Evolutionary conservation across 2,797 vertebrate genomes (phyloP), one percentile per base, ranked within the genome.

Genomic region (Jordanella pulchra): DNA sequence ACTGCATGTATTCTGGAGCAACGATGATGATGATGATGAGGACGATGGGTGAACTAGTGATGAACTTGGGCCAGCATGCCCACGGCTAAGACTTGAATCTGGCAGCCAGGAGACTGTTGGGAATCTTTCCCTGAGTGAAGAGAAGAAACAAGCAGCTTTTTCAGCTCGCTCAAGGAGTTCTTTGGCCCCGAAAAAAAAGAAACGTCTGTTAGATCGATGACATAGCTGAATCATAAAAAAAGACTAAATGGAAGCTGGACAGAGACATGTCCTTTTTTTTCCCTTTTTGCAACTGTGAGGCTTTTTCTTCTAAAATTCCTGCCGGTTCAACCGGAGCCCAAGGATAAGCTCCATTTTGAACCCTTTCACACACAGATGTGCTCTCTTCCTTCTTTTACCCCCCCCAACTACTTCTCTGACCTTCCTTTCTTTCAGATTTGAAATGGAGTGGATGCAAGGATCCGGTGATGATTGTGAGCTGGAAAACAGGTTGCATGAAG

Each of bases 341-440:
- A 80, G 76, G 85, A 89, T 85, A 87, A 58, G 76, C 83, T 65
- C 58, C 58, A 69, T 18, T 90, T 87, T 89, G 78, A 89, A 84
- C 77, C 72, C 79, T 44, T 75, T 82, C 84, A 85, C 10, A 89
- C 85, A 88, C 92, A 93, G 90, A 92, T 92, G 91, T 91, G 79
- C 69, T 89, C 76, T 65, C 45, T n/a, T 54, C 84, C 71, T 76
- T 61, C 77, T 83, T n/a, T 44, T 80, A 47, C 60, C 83, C 85
- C 69, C 72, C 83, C 85, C 69, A 70, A 58, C 44, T 74, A 48
- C 74, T 47, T 78, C 73, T 60, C 71, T 75, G 50, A 68, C 60
- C 72, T 9, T 53, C 67, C 30, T 69, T 55, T 60, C 68, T 67
- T 65, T 71, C 73, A 67, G 65, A 76, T 84, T 73, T 71, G 28